These are phyloP conservation scores for Coendou prehensilis DNA, from an alignment of 2,797 vertebrate genomes.

Conservation along the genomic window DNA sequence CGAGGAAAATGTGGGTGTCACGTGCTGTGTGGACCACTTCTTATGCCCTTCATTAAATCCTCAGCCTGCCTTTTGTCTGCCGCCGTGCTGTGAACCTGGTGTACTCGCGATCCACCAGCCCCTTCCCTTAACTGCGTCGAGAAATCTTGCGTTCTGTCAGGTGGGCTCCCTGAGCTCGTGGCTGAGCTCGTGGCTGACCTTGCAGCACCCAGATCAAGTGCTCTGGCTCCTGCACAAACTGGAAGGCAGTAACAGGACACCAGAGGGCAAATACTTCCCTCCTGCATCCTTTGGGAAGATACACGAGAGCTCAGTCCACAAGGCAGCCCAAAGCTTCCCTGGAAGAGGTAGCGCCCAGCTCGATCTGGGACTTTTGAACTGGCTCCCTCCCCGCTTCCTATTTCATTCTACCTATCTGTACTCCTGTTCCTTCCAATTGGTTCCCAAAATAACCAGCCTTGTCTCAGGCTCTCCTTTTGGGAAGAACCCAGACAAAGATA, in stretches of 20 bases:
- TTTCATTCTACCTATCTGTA: background rate
- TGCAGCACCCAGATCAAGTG: background rate
- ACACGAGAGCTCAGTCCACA: background rate
- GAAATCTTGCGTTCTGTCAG: background rate
- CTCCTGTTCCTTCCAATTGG: background rate
- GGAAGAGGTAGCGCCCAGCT: background rate
- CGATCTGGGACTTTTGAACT: background rate
- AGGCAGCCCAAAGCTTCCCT: background rate
- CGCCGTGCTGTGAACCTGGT: background rate
- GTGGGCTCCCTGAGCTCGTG: background rate
- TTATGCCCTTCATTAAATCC: background rate
- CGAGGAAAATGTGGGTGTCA: background rate
- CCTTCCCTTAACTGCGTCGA: background rate
- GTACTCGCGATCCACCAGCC: background rate
- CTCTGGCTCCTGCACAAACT: background rate
- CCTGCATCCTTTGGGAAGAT: background rate
- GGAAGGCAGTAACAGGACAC: background rate
- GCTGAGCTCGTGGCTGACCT: background rate
- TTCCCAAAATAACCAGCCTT: constrained; percentile 23
- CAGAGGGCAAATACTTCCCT: background rate
- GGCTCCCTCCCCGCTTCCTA: background rate
- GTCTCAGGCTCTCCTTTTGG: constrained; percentile 36
- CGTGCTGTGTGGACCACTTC: background rate
- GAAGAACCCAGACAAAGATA: constrained; percentile 42
- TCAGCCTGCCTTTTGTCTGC: background rate